These are phyloP conservation scores for Malaclemys terrapin DNA, from an alignment of 2,113 vertebrate species.

Conservation along the genomic window DNA sequence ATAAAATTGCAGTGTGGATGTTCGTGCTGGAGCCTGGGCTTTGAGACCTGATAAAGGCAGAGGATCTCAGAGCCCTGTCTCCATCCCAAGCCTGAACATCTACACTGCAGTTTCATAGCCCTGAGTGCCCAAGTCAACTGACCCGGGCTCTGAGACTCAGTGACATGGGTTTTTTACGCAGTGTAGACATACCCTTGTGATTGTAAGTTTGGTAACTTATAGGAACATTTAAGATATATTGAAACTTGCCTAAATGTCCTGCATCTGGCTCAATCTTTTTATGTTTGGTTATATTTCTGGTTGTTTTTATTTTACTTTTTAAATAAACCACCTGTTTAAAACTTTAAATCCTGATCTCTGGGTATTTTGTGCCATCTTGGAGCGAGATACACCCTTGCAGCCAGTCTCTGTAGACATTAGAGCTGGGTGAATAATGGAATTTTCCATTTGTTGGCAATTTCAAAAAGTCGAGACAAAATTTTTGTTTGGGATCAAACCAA, in stretches of 20 bases:
- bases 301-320: constrained; percentile 12
- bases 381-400: accelerated
- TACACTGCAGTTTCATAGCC: no score
- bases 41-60: background rate
- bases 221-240: accelerated
- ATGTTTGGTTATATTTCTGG: background rate
- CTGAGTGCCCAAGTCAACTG: no score
- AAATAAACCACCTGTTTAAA: background rate
- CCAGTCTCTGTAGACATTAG: background rate
- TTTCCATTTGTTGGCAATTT: background rate
- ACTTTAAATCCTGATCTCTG: background rate
- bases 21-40: background rate
- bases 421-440: background rate
- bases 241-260: background rate
- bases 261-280: background rate
- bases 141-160: background rate
- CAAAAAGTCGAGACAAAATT: background rate
- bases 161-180: background rate
- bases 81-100: background rate
- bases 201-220: background rate
- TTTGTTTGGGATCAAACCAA: background rate
- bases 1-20: background rate
- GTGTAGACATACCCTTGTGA: background rate
- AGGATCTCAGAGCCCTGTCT: background rate
- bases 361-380: background rate